phyloP scores from a whole-genome alignment of 2,888 invertebrate species.

The Macrophya annulata region DNA sequence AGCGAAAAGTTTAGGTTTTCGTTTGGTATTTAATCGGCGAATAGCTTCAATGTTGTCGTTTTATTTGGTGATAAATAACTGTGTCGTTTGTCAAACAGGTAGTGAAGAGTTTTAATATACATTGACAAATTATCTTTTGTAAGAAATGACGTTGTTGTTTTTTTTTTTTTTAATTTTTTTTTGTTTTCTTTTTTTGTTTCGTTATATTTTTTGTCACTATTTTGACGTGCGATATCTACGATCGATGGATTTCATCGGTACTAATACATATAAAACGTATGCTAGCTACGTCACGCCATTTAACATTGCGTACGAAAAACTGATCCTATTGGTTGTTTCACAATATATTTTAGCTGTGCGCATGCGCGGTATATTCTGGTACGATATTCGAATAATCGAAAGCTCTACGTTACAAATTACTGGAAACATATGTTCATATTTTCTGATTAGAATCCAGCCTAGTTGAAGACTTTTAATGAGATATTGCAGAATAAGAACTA shows the following conservation, averaged over 20 bases:
- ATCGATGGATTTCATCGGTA: slow-evolving; percentile 45
- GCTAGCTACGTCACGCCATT: slow-evolving; percentile 43
- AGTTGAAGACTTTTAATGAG: no score
- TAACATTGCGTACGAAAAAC: background rate
- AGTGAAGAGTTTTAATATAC: background rate
- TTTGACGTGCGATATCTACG: slow-evolving; percentile 42
- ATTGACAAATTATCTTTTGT: slow-evolving; percentile 42
- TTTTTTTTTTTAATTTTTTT: background rate
- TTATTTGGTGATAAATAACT: background rate
- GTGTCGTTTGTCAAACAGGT: background rate
- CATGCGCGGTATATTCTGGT: background rate
- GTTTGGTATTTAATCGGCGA: slow-evolving; percentile 40
- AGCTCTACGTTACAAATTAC: background rate
- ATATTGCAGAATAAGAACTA: no score
- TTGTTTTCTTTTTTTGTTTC: no score
- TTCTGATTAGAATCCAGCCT: no score
- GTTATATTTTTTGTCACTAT: slow-evolving; percentile 31
- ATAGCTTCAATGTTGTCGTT: background rate
- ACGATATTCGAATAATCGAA: background rate
- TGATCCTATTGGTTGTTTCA: slow-evolving; percentile 21
- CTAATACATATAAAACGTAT: background rate
- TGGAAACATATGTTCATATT: no score
- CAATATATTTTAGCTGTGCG: background rate
- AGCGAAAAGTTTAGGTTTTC: background rate
- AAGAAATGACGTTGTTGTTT: background rate